Evolutionary conservation across 2,113 vertebrate genomes (phyloP).

Genomic region (Aix galericulata): DNA sequence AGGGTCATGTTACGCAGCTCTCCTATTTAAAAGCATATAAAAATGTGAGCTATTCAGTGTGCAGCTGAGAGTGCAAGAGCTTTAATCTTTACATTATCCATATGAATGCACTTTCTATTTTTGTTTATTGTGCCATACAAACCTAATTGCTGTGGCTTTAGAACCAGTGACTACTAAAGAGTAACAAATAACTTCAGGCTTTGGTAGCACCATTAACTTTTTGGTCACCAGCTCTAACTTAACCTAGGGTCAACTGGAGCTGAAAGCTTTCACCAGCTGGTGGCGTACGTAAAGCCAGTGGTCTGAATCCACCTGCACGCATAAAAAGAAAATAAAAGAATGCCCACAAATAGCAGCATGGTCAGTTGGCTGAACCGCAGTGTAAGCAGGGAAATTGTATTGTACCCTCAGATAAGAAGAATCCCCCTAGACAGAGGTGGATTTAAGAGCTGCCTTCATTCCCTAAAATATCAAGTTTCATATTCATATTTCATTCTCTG

Average conservation of each 20-base stretch:
- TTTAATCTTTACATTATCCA: slow-evolving; percentile 64
- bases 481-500: neutral
- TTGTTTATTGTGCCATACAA: slow-evolving; percentile 53
- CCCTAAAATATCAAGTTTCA: neutral
- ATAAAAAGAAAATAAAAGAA: slow-evolving; percentile 17
- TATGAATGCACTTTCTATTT: slow-evolving; percentile 24
- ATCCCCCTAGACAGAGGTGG: neutral
- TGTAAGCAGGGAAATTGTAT: neutral
- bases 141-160: slow-evolving; percentile 28
- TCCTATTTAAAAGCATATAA: slow-evolving; percentile 65
- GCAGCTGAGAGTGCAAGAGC: slow-evolving; percentile 47
- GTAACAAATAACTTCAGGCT: neutral
- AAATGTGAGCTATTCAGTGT: neutral
- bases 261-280: neutral
- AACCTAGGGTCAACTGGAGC: neutral
- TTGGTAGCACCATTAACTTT: neutral
- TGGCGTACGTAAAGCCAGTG: neutral
- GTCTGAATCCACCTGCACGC: slow-evolving; percentile 30
- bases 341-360: neutral
- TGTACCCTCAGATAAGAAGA: neutral
- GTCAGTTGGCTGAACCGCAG: neutral
- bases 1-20: slow-evolving; percentile 55
- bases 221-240: neutral
- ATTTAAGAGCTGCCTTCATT: neutral
- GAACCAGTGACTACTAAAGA: neutral